phyloP scores from a whole-genome alignment of 1,140 invertebrate genomes.

The Doryteuthis pealeii region DNA sequence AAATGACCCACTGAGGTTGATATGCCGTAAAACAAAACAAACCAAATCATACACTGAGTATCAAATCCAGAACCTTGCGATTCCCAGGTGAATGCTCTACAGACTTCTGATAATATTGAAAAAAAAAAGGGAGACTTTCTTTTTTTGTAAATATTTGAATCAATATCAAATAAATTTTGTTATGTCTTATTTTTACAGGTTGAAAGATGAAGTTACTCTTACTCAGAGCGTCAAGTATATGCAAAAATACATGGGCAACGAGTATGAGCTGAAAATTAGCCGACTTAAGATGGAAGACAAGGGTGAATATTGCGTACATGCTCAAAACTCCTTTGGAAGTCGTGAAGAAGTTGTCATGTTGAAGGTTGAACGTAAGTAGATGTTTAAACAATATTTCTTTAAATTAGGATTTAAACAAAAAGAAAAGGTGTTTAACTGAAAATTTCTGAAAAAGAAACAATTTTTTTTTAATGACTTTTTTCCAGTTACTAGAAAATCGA shows the following conservation, averaged over 20 bases:
- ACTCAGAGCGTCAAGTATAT: conserved; percentile 98
- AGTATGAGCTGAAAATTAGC: conserved; percentile 97
- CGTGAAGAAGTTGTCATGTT: conserved; percentile 95
- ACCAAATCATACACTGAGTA: no score
- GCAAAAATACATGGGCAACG: conserved; percentile 94
- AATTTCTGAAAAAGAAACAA: not conserved
- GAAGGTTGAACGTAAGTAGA: conserved; percentile 83
- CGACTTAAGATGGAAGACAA: conserved; percentile 93
- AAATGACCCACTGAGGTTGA: no score
- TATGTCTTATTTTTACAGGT: conserved; percentile 32
- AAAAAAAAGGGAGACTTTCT: no score
- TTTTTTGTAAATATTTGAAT: no score
- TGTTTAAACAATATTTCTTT: not conserved
- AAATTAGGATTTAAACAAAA: not conserved
- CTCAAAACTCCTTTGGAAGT: conserved; percentile 96
- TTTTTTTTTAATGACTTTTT: conserved; percentile 5
- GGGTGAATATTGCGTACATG: conserved; percentile 95
- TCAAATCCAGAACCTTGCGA: no score
- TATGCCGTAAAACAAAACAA: no score
- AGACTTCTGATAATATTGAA: no score
- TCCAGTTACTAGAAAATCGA: not conserved
- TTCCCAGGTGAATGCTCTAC: no score
- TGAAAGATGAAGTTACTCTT: conserved; percentile 62
- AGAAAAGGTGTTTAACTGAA: not conserved
- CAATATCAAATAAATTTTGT: not conserved